phyloP scores from a whole-genome alignment of 2,113 vertebrate genomes.

The Cyrtonyx montezumae region DNA sequence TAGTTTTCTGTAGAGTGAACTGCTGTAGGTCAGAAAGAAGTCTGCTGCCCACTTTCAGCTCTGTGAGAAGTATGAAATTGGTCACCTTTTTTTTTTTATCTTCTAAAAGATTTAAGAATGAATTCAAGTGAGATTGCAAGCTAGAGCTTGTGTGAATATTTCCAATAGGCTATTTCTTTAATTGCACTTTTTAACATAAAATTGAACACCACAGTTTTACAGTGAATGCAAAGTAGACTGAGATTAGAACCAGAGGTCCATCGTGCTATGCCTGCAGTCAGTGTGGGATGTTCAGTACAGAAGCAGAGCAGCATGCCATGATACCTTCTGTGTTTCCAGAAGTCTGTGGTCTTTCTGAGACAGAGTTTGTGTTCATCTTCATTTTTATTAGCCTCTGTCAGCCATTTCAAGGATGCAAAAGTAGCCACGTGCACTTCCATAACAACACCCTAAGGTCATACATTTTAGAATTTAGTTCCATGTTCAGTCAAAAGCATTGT shows the following conservation, averaged over 20 bases:
- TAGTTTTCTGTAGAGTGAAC: background rate
- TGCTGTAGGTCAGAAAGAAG: background rate
- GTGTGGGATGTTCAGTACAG: background rate
- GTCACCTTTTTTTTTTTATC: background rate
- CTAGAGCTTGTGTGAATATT: background rate
- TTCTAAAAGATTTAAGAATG: background rate
- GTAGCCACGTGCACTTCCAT: fast-evolving
- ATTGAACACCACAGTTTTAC: background rate
- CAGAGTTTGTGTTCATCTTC: background rate
- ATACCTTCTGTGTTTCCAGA: background rate
- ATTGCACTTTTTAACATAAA: background rate
- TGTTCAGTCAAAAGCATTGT: background rate
- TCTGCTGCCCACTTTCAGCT: background rate
- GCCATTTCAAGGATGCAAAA: background rate
- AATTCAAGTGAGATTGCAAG: background rate
- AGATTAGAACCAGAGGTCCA: background rate
- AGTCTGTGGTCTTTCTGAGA: background rate
- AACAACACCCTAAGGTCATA: background rate
- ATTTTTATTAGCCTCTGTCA: background rate
- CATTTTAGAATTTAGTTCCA: background rate
- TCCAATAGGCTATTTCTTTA: background rate
- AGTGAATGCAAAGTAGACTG: background rate
- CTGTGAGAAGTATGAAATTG: background rate
- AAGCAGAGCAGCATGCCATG: background rate
- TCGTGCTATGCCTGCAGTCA: background rate